These are phyloP conservation scores for Phoebastria nigripes DNA, from an alignment of 2,797 vertebrate genomes.

Conservation along the genomic window DNA sequence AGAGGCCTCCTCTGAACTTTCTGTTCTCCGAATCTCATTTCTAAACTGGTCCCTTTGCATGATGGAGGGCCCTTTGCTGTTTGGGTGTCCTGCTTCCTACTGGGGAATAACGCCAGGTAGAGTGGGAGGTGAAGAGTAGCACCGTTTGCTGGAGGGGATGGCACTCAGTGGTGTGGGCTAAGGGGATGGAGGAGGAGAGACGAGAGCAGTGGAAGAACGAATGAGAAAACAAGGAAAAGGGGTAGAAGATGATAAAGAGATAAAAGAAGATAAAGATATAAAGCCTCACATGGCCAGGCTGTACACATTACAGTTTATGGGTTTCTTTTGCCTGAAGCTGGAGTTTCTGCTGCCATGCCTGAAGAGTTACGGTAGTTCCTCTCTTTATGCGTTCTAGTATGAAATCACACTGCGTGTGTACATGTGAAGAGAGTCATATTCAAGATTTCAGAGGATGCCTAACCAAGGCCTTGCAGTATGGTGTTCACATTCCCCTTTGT, in stretches of 20 bases:
- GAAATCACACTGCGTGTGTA: background rate
- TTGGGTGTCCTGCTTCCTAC: background rate
- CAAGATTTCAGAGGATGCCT: background rate
- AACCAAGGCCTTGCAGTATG: background rate
- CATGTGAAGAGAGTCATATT: background rate
- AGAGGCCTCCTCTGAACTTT: background rate
- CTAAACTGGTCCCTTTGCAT: background rate
- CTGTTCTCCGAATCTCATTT: background rate
- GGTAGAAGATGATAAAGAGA: background rate
- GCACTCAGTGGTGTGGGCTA: background rate
- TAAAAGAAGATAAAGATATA: background rate
- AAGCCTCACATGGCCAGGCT: background rate
- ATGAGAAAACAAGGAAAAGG: background rate
- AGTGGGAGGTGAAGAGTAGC: background rate
- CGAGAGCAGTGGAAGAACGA: background rate
- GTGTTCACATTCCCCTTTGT: background rate
- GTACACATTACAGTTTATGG: background rate
- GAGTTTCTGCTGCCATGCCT: background rate
- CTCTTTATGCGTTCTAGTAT: background rate
- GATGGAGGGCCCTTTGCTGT: background rate
- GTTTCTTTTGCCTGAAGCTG: background rate
- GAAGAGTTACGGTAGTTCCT: background rate
- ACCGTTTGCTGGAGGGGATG: fast-evolving
- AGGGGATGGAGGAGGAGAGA: background rate
- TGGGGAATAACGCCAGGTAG: background rate